A percentile compares a stretch with the other conserved stretches of the same genome.
These are phyloP conservation scores for Pangasius mekongensis DNA, from an alignment of 2,797 vertebrate species.

Conservation along the genomic window DNA sequence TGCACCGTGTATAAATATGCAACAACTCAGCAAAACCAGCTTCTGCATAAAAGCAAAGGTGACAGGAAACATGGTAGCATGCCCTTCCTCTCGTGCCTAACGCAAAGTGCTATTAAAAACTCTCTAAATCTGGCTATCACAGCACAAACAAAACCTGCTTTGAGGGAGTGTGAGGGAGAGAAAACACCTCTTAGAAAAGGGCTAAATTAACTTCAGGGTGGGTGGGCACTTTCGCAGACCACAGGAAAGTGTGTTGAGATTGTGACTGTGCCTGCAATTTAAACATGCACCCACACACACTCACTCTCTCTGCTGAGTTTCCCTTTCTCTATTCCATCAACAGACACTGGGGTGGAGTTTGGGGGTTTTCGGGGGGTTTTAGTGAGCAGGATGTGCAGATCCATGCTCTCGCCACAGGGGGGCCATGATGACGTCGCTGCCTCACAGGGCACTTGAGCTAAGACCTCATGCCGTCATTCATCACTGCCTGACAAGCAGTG, in stretches of 20 bases:
- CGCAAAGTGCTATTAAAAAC: conserved; percentile 63
- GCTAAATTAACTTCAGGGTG: conserved; percentile 43
- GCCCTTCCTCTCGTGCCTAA: conserved; percentile 71
- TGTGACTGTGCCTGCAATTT: conserved; percentile 6
- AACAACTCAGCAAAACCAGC: conserved; percentile 46
- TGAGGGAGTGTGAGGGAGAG: conserved; percentile 25
- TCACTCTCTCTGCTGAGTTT: background rate
- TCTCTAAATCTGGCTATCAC: conserved; percentile 51
- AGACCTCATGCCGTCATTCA: conserved; percentile 67
- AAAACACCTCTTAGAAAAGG: conserved; percentile 31
- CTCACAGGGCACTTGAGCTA: conserved; percentile 49
- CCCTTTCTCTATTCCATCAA: background rate
- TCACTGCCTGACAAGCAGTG: conserved; percentile 70
- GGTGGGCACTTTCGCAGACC: conserved; percentile 27
- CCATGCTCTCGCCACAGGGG: conserved; percentile 67
- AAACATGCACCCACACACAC: background rate
- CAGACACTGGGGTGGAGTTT: conserved; percentile 19
- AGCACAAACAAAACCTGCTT: conserved; percentile 6
- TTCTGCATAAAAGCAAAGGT: conserved; percentile 70
- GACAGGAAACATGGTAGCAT: conserved; percentile 75
- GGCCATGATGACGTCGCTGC: conserved; percentile 55
- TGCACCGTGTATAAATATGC: conserved; percentile 43
- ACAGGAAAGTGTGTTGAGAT: background rate
- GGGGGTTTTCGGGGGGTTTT: background rate
- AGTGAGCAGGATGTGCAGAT: conserved; percentile 53